Base-by-base conservation (phyloP, 2,113 vertebrate species). In the Triplophysa siluroides region DNA sequence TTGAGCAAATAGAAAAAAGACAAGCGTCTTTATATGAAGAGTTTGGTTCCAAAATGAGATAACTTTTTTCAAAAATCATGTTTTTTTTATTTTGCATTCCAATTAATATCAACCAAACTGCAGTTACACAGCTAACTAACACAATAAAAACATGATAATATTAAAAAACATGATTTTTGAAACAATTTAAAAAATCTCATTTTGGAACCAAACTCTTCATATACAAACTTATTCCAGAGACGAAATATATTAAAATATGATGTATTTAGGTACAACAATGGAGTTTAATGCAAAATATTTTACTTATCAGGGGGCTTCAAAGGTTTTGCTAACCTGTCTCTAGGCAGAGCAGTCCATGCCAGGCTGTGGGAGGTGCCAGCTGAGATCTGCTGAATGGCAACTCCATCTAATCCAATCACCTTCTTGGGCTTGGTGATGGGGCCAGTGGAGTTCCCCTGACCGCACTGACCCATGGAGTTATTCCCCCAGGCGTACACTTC, bases 401-500 rank as follows among this genome's bases (percentile, higher is more conserved):
- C 94, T 26, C 98, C 98, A 80, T 99, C 98, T 86, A 99, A 91
- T 83, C 97, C 96, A 78, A 95, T 96, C 33, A 98, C 98, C 90
- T 99, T 99, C 92, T 97, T 99, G 69, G 98, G 98, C 90, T 97
- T 99, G 83, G 97, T 98, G 85, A 99, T 96, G n/a, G 97, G 98
- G 69, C 97, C 97, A 0, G 98, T 98, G 68, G 97, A 97, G 84
- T 99, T 97, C 14, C 98, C 97, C 88, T 99, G 98, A 54, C 98
- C 98, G 88, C 98, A 99, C 64, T 99, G 98, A 2, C 98, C 98
- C 98, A 99, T 99, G 2, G 98, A 98, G 90, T 99, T 99, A 91
- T 99, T 99, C 16, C 98, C 98, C 98, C 98, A 99, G 13, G 98
- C 98, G 76, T 99, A 99, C 77, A 99, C 98, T 92, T 99, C 98